Evolutionary conservation across 2,113 vertebrate species (phyloP).

Genomic region (Crotalus viridis): DNA sequence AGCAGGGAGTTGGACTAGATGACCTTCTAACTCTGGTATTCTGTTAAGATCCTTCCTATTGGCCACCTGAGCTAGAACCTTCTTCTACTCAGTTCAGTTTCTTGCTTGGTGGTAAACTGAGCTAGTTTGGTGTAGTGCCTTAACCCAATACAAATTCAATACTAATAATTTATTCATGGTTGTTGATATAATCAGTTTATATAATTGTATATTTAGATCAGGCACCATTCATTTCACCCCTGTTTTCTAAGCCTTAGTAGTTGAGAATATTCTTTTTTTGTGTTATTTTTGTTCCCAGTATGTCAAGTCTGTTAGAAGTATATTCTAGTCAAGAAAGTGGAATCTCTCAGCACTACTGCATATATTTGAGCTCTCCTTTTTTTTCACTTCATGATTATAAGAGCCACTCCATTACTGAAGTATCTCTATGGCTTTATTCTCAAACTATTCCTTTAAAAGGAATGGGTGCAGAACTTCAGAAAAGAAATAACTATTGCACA

Average conservation of each 20-base stretch:
- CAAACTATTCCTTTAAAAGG: neutral
- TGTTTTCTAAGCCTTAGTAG: neutral
- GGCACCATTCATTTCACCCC: neutral
- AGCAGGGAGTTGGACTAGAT: too few species aligned
- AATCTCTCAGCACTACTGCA: neutral
- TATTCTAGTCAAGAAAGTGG: neutral
- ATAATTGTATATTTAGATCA: neutral
- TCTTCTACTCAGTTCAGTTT: neutral
- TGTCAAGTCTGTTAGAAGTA: neutral
- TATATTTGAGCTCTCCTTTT: constrained; percentile 14
- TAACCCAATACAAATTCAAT: neutral
- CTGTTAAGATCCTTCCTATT: too few species aligned
- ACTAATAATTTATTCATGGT: neutral
- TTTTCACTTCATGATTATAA: constrained; percentile 21
- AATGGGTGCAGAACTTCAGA: neutral
- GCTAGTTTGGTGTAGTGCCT: too few species aligned
- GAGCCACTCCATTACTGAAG: constrained; percentile 26
- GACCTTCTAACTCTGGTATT: too few species aligned
- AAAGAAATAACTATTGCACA: neutral
- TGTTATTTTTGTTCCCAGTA: neutral
- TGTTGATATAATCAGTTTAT: neutral
- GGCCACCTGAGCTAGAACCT: neutral
- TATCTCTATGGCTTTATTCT: neutral
- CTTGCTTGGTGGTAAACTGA: too few species aligned
- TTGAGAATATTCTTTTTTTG: neutral